phyloP scores from a whole-genome alignment of 2,888 invertebrate species.

The Caenorhabditis macrosperma region DNA sequence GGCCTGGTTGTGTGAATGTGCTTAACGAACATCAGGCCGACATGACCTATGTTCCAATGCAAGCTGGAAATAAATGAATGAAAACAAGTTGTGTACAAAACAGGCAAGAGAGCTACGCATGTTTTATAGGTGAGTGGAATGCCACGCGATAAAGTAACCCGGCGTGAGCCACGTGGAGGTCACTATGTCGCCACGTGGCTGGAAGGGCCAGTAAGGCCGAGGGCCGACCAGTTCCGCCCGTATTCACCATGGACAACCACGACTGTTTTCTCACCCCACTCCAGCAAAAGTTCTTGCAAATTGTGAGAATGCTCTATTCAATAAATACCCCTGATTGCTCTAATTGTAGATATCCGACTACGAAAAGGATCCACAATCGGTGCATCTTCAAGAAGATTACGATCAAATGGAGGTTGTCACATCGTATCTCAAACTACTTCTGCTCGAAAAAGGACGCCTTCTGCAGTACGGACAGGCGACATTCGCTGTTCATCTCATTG shows the following conservation, averaged over 20 bases:
- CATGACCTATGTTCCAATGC: not conserved
- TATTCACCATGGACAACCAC: conserved; percentile 38
- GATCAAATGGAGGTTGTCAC: conserved; percentile 34
- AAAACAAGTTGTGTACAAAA: conserved; percentile 6
- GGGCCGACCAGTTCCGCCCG: not conserved
- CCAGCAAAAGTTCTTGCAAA: conserved; percentile 49
- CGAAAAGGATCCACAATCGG: conserved; percentile 36
- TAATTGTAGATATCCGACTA: conserved; percentile 31
- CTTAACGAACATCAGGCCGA: conserved; percentile 10
- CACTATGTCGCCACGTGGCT: conserved; percentile 34
- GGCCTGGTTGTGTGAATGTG: conserved; percentile 1
- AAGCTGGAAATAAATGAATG: conserved; percentile 12
- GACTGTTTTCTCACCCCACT: conserved; percentile 55
- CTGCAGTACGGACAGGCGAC: conserved; percentile 36
- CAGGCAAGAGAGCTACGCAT: not conserved
- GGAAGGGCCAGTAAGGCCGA: not conserved
- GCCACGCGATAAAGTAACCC: conserved; percentile 11
- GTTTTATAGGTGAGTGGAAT: no score
- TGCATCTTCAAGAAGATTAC: conserved; percentile 35
- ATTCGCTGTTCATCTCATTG: conserved; percentile 52
- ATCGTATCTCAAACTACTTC: conserved; percentile 40
- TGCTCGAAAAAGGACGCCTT: conserved; percentile 48
- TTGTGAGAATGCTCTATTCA: conserved; percentile 29
- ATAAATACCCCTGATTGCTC: not conserved
- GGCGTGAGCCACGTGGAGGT: conserved; percentile 29